Evolutionary conservation across 2,113 vertebrate genomes (phyloP).

Genomic region (Amphiprion ocellaris): DNA sequence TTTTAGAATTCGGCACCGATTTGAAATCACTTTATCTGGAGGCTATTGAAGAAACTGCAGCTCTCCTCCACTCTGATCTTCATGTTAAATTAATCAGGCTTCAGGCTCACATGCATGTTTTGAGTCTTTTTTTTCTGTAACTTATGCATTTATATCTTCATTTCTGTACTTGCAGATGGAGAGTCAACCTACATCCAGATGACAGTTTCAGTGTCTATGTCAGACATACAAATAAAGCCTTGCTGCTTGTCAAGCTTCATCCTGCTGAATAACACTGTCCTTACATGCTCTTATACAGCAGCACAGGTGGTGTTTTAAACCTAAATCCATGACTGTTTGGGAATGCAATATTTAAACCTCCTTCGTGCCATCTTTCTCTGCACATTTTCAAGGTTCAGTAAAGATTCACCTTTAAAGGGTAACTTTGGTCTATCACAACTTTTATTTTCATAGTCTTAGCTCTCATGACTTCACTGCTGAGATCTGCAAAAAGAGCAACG

Average conservation of each 20-base stretch:
- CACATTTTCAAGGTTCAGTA: background rate
- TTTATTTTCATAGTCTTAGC: background rate
- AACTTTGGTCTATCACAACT: background rate
- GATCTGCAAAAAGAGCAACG: background rate
- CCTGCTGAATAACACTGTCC: background rate
- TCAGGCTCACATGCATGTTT: slow-evolving; percentile 1
- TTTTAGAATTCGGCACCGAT: no score
- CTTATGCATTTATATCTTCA: background rate
- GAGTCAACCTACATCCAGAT: background rate
- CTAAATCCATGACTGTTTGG: background rate
- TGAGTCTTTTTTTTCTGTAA: background rate
- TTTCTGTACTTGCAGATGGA: background rate
- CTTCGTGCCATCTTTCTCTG: background rate
- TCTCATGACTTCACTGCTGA: background rate
- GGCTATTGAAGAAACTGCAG: no score
- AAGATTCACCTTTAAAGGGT: background rate
- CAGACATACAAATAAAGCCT: slow-evolving; percentile 5
- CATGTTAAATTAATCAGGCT: no score
- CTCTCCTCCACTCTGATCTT: no score
- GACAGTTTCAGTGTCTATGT: background rate
- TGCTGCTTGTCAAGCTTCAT: slow-evolving; percentile 5
- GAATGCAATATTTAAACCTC: background rate
- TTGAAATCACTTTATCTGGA: no score
- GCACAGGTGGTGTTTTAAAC: background rate
- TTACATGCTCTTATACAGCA: background rate